A percentile compares a stretch with the other conserved stretches of the same genome.
These are phyloP conservation scores for Drosophila flavopinicola DNA, from an alignment of 2,888 invertebrate genomes.

Conservation along the genomic window DNA sequence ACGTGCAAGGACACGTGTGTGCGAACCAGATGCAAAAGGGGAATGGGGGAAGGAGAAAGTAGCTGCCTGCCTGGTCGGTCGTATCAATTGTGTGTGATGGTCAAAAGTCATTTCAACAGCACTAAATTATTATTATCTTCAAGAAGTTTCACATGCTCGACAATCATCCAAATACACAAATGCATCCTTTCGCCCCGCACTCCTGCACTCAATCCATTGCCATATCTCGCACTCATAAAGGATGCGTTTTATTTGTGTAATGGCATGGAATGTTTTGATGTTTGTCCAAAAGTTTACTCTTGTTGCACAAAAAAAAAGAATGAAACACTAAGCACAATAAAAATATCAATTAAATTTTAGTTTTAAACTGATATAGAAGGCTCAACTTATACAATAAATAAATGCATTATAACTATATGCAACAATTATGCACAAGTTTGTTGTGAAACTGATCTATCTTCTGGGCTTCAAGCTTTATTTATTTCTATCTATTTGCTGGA, in stretches of 20 bases:
- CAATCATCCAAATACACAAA: conserved; percentile 71
- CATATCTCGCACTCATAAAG: conserved; percentile 58
- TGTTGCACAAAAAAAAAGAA: conserved; percentile 2
- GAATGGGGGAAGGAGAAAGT: neutral
- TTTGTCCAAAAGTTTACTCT: conserved; percentile 48
- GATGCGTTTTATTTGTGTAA: conserved; percentile 69
- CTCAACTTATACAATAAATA: conserved; percentile 17
- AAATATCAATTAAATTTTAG: neutral
- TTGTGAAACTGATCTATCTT: conserved; percentile 2
- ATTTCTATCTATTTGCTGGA: too few species aligned
- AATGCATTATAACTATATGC: neutral
- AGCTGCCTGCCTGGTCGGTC: conserved; percentile 27
- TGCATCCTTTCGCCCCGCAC: neutral
- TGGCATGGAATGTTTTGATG: conserved; percentile 77
- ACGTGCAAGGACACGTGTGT: conserved; percentile 50
- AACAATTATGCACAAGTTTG: too few species aligned
- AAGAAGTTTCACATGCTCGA: conserved; percentile 84
- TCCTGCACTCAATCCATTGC: neutral
- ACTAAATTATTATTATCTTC: conserved; percentile 86
- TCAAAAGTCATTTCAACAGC: conserved; percentile 85
- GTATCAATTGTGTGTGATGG: conserved; percentile 85
- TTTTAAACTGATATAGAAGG: too few species aligned
- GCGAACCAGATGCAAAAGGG: neutral
- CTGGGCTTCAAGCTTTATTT: neutral
- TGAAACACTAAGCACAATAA: too few species aligned